Conservation (phyloP, 2,888 invertebrate genomes). For the Dasysyrphus albostriatus region DNA sequence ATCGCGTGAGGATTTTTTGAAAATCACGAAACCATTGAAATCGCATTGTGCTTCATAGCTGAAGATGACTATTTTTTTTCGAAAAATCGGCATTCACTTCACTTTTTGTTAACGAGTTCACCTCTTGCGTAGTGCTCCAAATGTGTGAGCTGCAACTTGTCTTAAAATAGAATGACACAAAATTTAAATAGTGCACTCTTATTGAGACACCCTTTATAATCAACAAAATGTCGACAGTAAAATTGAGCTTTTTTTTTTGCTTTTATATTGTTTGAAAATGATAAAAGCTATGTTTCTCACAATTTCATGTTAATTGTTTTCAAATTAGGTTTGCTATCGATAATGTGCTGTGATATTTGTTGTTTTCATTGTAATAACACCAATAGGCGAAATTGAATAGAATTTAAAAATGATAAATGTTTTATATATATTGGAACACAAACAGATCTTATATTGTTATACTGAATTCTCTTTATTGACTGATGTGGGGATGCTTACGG, state of each 20-base stretch:
- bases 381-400: neutral
- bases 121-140: no score
- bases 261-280: neutral
- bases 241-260: neutral
- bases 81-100: no score
- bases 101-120: no score
- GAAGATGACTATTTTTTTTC: no score
- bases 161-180: no score
- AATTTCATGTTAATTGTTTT: conserved; percentile 41
- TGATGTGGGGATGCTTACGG: no score
- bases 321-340: conserved; percentile 4
- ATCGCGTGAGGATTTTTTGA: no score
- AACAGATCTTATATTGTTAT: neutral
- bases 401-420: neutral
- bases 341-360: neutral
- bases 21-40: no score
- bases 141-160: no score
- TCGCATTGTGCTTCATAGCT: no score
- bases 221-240: neutral
- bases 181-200: no score
- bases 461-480: neutral
- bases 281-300: conserved; percentile 23
- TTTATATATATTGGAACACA: neutral
- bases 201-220: no score
- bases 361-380: conserved; percentile 17